These are phyloP conservation scores for Paratilapia polleni DNA, from an alignment of 2,113 vertebrate species.

Conservation along the genomic window DNA sequence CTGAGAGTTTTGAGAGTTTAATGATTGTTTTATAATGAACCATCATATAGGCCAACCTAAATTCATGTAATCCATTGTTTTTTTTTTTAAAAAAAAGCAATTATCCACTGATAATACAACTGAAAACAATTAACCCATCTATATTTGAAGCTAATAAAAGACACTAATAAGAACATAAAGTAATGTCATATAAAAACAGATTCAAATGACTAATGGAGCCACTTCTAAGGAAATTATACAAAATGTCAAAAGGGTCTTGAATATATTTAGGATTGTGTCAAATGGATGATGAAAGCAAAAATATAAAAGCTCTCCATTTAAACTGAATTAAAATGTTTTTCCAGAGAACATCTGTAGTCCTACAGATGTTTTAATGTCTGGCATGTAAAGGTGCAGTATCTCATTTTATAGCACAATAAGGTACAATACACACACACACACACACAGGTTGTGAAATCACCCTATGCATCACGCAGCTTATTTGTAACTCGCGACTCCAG, in stretches of 20 bases:
- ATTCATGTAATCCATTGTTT: neutral
- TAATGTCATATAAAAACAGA: neutral
- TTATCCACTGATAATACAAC: neutral
- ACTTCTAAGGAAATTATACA: neutral
- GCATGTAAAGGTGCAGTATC: neutral
- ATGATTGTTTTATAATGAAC: neutral
- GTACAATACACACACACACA: neutral
- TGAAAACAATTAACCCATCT: neutral
- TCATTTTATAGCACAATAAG: neutral
- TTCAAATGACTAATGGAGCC: neutral
- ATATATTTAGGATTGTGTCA: neutral
- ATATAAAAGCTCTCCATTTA: neutral
- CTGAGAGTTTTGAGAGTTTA: neutral
- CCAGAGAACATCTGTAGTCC: neutral
- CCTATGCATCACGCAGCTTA: neutral
- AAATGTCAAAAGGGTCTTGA: neutral
- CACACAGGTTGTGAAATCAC: constrained; percentile 9
- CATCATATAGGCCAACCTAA: neutral
- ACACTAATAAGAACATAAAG: neutral
- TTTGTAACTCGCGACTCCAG: constrained; percentile 28
- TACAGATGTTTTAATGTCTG: neutral
- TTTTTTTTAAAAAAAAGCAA: neutral
- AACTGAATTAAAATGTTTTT: fast-evolving
- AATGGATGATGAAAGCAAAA: neutral
- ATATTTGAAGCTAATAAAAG: neutral